phyloP scores from a whole-genome alignment of 2,797 vertebrate species.

The Huso huso region DNA sequence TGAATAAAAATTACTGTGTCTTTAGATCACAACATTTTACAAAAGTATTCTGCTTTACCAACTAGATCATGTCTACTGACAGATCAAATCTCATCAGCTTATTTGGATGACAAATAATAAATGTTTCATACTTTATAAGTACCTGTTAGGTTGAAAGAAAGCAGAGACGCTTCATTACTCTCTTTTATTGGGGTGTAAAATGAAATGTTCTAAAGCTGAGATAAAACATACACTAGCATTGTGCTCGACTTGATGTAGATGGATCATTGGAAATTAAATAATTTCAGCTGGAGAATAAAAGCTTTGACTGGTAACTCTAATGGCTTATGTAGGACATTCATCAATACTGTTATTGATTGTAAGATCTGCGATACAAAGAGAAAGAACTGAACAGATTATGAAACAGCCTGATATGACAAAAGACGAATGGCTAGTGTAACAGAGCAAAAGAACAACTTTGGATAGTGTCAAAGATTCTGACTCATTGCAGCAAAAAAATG shows the following conservation, averaged over 20 bases:
- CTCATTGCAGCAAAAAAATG: neutral
- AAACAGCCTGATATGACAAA: neutral
- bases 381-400: slow-evolving; percentile 31
- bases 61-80: slow-evolving; percentile 59
- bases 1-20: too few species aligned
- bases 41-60: slow-evolving; percentile 35
- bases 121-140: slow-evolving; percentile 74
- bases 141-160: slow-evolving; percentile 60
- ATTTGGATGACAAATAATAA: slow-evolving; percentile 66
- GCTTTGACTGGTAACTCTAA: slow-evolving; percentile 42
- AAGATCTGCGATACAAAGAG: slow-evolving; percentile 32
- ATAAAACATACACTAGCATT: slow-evolving; percentile 48
- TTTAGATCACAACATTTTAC: too few species aligned
- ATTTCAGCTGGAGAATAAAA: slow-evolving; percentile 57
- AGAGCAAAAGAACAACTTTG: slow-evolving; percentile 19
- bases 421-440: slow-evolving; percentile 27
- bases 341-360: slow-evolving; percentile 52
- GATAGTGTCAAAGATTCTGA: slow-evolving; percentile 2
- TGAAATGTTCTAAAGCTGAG: slow-evolving; percentile 55
- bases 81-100: slow-evolving; percentile 64
- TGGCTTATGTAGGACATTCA: slow-evolving; percentile 51
- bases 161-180: slow-evolving; percentile 64
- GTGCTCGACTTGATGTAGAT: slow-evolving; percentile 43
- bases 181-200: slow-evolving; percentile 61
- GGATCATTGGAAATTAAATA: slow-evolving; percentile 40